These are phyloP conservation scores for Ectemnius lituratus DNA, from an alignment of 2,888 invertebrate species.

Conservation along the genomic window DNA sequence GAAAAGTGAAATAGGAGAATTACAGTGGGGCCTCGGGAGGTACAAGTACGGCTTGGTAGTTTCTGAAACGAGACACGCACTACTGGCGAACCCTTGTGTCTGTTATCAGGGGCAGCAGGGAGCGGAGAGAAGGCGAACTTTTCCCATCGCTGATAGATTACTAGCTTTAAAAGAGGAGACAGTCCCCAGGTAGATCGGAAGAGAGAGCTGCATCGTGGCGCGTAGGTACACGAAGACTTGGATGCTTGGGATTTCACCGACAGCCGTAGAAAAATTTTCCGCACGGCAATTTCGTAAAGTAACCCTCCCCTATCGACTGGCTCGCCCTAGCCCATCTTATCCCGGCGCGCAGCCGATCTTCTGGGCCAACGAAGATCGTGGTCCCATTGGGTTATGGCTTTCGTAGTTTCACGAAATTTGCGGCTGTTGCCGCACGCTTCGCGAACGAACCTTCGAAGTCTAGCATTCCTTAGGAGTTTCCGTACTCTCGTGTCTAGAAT, in stretches of 20 bases:
- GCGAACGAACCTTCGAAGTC: neutral
- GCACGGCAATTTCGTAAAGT: slow-evolving; percentile 70
- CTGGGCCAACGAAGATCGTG: neutral
- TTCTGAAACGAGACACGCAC: no score
- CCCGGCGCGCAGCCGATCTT: neutral
- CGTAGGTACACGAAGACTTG: slow-evolving; percentile 11
- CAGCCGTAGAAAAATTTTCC: slow-evolving; percentile 54
- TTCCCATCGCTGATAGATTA: slow-evolving; percentile 52
- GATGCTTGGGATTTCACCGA: slow-evolving; percentile 10
- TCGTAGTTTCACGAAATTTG: slow-evolving; percentile 7
- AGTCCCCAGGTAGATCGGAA: slow-evolving; percentile 16
- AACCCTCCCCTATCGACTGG: slow-evolving; percentile 40
- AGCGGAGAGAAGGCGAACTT: slow-evolving; percentile 12
- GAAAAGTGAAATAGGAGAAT: no score
- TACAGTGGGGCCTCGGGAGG: no score
- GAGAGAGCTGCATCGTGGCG: slow-evolving; percentile 15
- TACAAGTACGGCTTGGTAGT: no score
- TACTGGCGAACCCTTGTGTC: no score
- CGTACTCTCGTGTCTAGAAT: neutral
- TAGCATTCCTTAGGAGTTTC: neutral
- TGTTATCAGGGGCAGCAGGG: neutral
- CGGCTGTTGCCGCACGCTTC: neutral
- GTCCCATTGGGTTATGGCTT: slow-evolving; percentile 13
- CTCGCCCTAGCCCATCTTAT: slow-evolving; percentile 2
- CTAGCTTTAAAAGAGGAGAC: slow-evolving; percentile 38